Evolutionary conservation across 1,140 invertebrate genomes (phyloP).

Genomic region (fruit fly (Drosophila melanogaster)): DNA sequence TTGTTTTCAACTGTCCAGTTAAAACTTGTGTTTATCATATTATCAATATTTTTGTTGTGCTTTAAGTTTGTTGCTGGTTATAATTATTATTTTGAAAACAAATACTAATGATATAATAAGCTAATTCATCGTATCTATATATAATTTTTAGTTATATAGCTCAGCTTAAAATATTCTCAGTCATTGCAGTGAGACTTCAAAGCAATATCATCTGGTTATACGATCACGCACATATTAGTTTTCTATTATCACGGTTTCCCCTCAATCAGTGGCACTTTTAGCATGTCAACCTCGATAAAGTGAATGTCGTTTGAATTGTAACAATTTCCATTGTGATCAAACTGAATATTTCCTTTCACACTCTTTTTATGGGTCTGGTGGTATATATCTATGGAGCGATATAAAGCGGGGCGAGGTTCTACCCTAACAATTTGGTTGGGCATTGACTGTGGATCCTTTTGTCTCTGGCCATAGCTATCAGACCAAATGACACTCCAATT

Average conservation of each 20-base stretch:
- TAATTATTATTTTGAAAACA: too few species aligned
- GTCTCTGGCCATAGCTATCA: constrained; percentile 35
- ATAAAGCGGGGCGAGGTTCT: constrained; percentile 32
- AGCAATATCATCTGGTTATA: constrained; percentile 2
- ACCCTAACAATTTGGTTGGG: constrained; percentile 50
- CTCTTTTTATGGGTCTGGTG: constrained; percentile 44
- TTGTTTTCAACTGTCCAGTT: too few species aligned
- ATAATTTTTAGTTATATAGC: too few species aligned
- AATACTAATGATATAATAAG: too few species aligned
- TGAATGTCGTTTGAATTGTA: constrained; percentile 42
- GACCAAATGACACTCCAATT: constrained; percentile 79
- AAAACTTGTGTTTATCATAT: too few species aligned
- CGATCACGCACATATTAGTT: constrained; percentile 18
- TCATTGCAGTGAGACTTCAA: constrained; percentile 23
- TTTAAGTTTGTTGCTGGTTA: too few species aligned
- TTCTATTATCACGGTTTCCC: constrained; percentile 29
- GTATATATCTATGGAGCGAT: constrained; percentile 13
- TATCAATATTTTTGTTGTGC: too few species aligned
- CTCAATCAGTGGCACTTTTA: constrained; percentile 43
- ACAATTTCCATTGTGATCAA: constrained; percentile 34
- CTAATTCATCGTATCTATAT: too few species aligned
- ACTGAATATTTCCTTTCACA: constrained; percentile 54
- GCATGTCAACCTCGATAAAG: constrained; percentile 43
- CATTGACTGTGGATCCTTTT: constrained; percentile 52
- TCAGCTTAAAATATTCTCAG: constrained; percentile 1